Evolutionary conservation across 2,888 invertebrate species (phyloP).

Genomic region (Drosophila kambysellisi): DNA sequence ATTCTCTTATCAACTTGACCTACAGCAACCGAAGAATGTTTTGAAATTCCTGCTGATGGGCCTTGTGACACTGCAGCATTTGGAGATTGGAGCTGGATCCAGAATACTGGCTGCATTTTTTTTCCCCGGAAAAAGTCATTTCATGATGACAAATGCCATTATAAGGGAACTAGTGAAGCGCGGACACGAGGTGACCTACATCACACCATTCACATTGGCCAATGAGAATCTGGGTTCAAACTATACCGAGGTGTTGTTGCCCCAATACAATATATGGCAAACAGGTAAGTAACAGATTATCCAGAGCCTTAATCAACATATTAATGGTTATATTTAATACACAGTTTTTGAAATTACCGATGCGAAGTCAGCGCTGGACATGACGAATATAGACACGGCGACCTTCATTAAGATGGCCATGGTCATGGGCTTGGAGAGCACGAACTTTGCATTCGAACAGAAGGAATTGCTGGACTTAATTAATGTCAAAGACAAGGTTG

Average conservation of each 20-base stretch:
- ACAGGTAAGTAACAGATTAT: slow-evolving; percentile 46
- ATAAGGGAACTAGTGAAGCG: slow-evolving; percentile 83
- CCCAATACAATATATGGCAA: slow-evolving; percentile 68
- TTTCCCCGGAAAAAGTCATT: slow-evolving; percentile 85
- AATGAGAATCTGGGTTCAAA: slow-evolving; percentile 69
- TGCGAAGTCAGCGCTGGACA: slow-evolving; percentile 55
- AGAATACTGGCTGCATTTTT: slow-evolving; percentile 85
- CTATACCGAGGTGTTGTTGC: slow-evolving; percentile 75
- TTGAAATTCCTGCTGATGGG: slow-evolving; percentile 36
- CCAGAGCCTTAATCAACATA: no score
- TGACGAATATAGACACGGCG: slow-evolving; percentile 45
- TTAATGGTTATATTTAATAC: background rate
- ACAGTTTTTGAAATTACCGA: slow-evolving; percentile 62
- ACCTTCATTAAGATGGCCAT: slow-evolving; percentile 52
- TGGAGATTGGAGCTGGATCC: slow-evolving; percentile 56
- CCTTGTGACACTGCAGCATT: slow-evolving; percentile 56
- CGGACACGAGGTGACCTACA: slow-evolving; percentile 85
- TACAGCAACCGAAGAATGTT: slow-evolving; percentile 24
- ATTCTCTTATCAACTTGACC: slow-evolving; percentile 7
- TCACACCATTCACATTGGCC: slow-evolving; percentile 71
- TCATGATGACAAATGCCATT: slow-evolving; percentile 84
- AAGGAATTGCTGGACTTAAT: slow-evolving; percentile 72
- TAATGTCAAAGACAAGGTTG: slow-evolving; percentile 61
- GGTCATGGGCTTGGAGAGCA: slow-evolving; percentile 66
- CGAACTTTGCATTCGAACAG: slow-evolving; percentile 75